phyloP scores from a whole-genome alignment of 37 sponge, comb jelly and placozoan genomes.

The Dysidea cf. avara region DNA sequence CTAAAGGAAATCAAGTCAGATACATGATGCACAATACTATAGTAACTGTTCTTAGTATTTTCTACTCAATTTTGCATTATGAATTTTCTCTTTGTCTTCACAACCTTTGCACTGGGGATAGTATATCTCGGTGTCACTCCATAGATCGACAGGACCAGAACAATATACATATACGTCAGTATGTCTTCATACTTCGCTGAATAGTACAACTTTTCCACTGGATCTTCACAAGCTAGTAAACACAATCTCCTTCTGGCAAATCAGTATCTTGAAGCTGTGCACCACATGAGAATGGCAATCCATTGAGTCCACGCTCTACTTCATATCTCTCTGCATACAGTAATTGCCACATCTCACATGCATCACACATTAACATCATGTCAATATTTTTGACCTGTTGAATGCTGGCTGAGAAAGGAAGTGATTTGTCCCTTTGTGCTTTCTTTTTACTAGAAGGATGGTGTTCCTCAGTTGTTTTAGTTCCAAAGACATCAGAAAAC shows the following conservation, averaged over 20 bases:
- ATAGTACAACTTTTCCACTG: too few relatives aligned
- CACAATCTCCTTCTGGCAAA: not conserved
- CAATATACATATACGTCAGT: too few relatives aligned
- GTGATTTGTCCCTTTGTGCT: not conserved
- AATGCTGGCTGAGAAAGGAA: constrained; percentile 43
- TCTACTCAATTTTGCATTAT: too few relatives aligned
- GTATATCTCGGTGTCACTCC: too few relatives aligned
- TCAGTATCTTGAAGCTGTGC: constrained; percentile 30
- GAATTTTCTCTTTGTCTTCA: too few relatives aligned
- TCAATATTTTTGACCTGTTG: constrained; percentile 45
- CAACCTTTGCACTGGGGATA: too few relatives aligned
- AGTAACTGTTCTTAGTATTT: too few relatives aligned
- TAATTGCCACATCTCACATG: constrained; percentile 38
- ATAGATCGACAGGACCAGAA: too few relatives aligned
- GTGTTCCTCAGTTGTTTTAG: constrained; percentile 33
- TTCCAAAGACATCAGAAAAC: constrained; percentile 30
- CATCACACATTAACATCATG: constrained; percentile 37
- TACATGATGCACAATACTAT: too few relatives aligned
- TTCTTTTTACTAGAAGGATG: not conserved
- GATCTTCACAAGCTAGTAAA: too few relatives aligned
- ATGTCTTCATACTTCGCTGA: too few relatives aligned
- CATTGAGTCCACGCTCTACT: constrained; percentile 18
- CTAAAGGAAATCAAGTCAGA: too few relatives aligned
- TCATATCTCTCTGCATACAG: constrained; percentile 21
- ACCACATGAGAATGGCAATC: constrained; percentile 35